These are phyloP conservation scores for Lacanobia oleracea DNA, from an alignment of 2,888 invertebrate genomes.

Conservation along the genomic window DNA sequence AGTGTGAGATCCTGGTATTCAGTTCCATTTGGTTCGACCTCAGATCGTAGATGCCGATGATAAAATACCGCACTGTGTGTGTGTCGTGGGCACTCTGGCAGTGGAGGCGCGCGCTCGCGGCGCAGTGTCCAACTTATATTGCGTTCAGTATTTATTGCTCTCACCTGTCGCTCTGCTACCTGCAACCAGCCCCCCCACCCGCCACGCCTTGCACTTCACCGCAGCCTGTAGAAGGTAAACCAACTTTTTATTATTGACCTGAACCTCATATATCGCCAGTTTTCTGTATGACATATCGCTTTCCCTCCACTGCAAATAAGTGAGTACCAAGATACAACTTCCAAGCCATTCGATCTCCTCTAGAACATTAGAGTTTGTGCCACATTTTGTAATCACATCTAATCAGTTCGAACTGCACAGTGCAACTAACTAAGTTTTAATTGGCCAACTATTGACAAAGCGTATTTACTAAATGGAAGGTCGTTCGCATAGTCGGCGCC, in stretches of 20 bases:
- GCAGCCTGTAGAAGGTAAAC: not conserved
- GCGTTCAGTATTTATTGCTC: slow-evolving; percentile 74
- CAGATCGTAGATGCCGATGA: not conserved
- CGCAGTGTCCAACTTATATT: slow-evolving; percentile 73
- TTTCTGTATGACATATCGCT: not conserved
- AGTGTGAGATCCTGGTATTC: not conserved
- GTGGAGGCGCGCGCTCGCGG: slow-evolving; percentile 39
- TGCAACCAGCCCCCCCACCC: not conserved
- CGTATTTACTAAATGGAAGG: slow-evolving; percentile 15
- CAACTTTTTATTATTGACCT: not conserved
- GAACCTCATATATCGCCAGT: not conserved
- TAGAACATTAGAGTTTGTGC: not conserved
- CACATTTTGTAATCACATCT: slow-evolving; percentile 1
- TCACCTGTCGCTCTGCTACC: slow-evolving; percentile 70
- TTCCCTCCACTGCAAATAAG: no score
- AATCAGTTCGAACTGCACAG: slow-evolving; percentile 7
- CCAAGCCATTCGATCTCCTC: not conserved
- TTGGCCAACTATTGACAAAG: slow-evolving; percentile 35
- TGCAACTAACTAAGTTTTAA: slow-evolving; percentile 41
- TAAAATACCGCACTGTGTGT: no score
- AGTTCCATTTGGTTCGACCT: not conserved
- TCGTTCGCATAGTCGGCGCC: slow-evolving; percentile 2
- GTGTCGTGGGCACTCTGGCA: slow-evolving; percentile 13
- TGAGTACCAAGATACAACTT: not conserved
- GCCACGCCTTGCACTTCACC: no score